A percentile compares a stretch with the other conserved stretches of the same genome.
Evolutionary conservation across 2,888 invertebrate genomes (phyloP).

Genomic region (Xestia c-nigrum): DNA sequence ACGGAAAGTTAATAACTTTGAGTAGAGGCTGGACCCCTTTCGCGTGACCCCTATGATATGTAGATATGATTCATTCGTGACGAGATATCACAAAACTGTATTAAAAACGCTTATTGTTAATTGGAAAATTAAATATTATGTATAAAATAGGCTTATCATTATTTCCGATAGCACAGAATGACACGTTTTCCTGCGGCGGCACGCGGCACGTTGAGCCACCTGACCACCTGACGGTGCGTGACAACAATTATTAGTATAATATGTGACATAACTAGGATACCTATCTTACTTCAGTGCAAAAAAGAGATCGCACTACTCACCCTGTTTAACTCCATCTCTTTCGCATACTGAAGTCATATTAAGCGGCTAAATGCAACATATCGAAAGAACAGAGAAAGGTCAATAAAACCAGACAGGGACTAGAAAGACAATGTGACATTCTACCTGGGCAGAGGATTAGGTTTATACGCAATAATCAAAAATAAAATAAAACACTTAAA

Average conservation of each 20-base stretch:
- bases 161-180: conserved; percentile 19
- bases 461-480: too few species aligned
- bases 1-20: conserved; percentile 8
- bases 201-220: not conserved
- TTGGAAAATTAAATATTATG: not conserved
- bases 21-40: conserved; percentile 6
- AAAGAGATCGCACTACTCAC: not conserved
- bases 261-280: not conserved
- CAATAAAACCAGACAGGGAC: not conserved
- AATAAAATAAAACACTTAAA: too few species aligned
- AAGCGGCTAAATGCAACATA: not conserved
- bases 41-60: conserved; percentile 6
- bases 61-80: not conserved
- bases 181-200: not conserved
- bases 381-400: not conserved
- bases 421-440: too few species aligned
- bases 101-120: conserved; percentile 6
- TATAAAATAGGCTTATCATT: conserved; percentile 13
- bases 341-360: not conserved
- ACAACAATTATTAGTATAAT: too few species aligned
- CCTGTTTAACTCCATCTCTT: not conserved
- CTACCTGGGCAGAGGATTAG: too few species aligned
- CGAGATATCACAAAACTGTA: conserved; percentile 33
- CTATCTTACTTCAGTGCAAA: not conserved
- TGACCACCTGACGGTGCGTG: not conserved